phyloP scores from a whole-genome alignment of 2,113 vertebrate genomes.

The Triplophysa rosa region DNA sequence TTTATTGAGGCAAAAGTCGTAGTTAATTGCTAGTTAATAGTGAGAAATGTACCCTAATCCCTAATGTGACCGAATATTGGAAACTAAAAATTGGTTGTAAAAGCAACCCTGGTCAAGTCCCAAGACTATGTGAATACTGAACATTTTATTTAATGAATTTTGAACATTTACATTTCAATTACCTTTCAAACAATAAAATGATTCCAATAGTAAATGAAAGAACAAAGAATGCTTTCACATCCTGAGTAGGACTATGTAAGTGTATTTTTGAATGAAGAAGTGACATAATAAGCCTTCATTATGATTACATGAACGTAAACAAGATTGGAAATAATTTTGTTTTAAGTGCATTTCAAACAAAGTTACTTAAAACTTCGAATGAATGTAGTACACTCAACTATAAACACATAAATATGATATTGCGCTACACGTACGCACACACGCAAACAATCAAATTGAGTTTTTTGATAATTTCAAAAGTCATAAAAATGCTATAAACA shows the following conservation, averaged over 20 bases:
- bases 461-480: constrained; percentile 39
- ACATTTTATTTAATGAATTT: no score
- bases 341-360: constrained; percentile 51
- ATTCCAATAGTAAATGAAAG: neutral
- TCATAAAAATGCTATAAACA: constrained; percentile 45
- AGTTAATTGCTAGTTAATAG: no score
- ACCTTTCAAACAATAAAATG: neutral
- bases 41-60: no score
- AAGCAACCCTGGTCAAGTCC: no score
- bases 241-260: neutral
- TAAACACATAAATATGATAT: constrained; percentile 36
- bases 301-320: constrained; percentile 45
- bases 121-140: neutral
- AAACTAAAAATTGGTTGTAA: neutral
- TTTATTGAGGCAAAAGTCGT: no score
- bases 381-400: constrained; percentile 23
- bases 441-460: constrained; percentile 39
- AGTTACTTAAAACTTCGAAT: constrained; percentile 41
- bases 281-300: constrained; percentile 13
- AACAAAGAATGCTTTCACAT: neutral
- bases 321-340: constrained; percentile 40
- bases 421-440: constrained; percentile 31
- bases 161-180: neutral
- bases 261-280: constrained; percentile 23
- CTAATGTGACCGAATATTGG: neutral